Percentiles rank a stretch among this genome's conserved stretches.
Conservation (phyloP, 92 coral and sea anemone genomes). For the Siderastrea radians region DNA sequence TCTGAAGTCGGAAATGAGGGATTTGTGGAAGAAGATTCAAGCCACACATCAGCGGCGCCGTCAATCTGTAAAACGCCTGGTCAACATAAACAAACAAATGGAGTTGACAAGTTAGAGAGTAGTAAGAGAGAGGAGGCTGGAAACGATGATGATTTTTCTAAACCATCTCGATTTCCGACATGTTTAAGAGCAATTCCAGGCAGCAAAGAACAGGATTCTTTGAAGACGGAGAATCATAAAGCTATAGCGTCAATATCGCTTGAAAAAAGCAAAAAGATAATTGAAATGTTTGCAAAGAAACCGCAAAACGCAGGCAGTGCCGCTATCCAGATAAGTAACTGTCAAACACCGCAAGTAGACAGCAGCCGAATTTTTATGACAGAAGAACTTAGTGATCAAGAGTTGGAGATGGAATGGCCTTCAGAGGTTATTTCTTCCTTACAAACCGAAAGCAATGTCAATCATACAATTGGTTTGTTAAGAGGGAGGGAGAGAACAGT, state of each 20-base stretch:
- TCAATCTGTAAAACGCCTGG: background rate
- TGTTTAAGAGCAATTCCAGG: constrained; percentile 9
- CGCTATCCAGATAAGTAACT: background rate
- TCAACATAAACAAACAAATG: background rate
- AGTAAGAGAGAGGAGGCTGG: background rate
- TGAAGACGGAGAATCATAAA: background rate
- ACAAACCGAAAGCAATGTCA: background rate
- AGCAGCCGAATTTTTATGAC: constrained; percentile 69
- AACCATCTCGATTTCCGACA: background rate
- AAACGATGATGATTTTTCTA: background rate
- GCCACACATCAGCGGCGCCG: background rate
- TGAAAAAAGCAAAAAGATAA: constrained; percentile 35
- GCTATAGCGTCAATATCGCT: background rate
- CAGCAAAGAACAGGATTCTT: background rate
- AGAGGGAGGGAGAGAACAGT: constrained; percentile 1
- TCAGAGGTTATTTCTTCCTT: background rate
- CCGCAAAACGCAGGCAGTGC: constrained; percentile 3
- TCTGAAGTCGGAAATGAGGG: constrained; percentile 3
- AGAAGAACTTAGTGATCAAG: constrained; percentile 79
- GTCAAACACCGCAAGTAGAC: background rate
- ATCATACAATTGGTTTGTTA: background rate
- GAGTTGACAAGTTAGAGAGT: background rate
- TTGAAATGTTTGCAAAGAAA: constrained; percentile 40
- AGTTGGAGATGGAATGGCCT: constrained; percentile 85
- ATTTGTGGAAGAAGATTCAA: background rate